phyloP scores from a whole-genome alignment of 2,888 invertebrate species.

The Byasa hedistus region DNA sequence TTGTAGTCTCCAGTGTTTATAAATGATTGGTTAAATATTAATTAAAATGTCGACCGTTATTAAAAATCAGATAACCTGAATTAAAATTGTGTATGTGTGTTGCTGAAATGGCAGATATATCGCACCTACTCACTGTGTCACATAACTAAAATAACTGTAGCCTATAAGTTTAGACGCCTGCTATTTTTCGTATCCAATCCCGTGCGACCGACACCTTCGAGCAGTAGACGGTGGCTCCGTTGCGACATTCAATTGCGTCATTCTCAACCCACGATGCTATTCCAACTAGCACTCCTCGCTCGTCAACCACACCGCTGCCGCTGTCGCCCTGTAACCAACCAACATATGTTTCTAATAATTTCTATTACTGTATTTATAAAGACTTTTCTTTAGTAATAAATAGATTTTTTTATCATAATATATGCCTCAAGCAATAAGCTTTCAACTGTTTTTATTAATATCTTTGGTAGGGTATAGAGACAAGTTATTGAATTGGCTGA shows the following conservation, averaged over 20 bases:
- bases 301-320: slow-evolving; percentile 69
- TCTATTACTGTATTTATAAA: too few relatives aligned
- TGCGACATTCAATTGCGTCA: slow-evolving; percentile 59
- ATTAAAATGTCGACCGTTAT: too few relatives aligned
- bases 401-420: too few relatives aligned
- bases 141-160: neutral
- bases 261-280: slow-evolving; percentile 73
- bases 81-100: too few relatives aligned
- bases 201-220: slow-evolving; percentile 57
- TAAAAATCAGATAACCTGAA: too few relatives aligned
- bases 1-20: too few relatives aligned
- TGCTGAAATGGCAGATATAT: too few relatives aligned
- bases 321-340: slow-evolving; percentile 64
- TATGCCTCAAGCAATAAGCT: too few relatives aligned
- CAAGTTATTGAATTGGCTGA: neutral
- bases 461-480: neutral
- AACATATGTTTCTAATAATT: neutral
- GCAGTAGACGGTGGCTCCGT: slow-evolving; percentile 63
- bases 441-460: too few relatives aligned
- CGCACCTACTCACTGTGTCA: too few relatives aligned
- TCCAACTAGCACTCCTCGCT: slow-evolving; percentile 52
- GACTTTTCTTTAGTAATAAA: too few relatives aligned
- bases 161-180: slow-evolving; percentile 44
- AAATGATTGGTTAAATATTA: too few relatives aligned
- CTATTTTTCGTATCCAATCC: slow-evolving; percentile 61